Percentiles rank a stretch among this genome's conserved stretches.
Conservation (phyloP, 1,140 invertebrate species). For the Homalodisca vitripennis region DNA sequence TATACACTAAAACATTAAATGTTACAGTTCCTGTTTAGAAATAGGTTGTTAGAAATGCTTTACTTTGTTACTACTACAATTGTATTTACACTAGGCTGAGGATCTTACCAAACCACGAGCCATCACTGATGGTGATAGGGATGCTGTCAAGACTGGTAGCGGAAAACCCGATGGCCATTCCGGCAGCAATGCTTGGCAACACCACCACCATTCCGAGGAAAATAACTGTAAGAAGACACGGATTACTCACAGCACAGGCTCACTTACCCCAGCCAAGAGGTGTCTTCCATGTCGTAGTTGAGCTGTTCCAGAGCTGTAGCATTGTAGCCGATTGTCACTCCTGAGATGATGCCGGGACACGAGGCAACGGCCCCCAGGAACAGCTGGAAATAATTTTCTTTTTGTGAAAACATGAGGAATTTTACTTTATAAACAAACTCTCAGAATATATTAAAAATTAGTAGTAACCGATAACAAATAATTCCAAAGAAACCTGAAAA, state of each 20-base stretch:
- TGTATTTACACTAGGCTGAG: too few relatives aligned
- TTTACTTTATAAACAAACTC: too few relatives aligned
- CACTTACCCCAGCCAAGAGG: constrained; percentile 56
- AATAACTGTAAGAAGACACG: constrained; percentile 33
- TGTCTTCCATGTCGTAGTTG: constrained; percentile 41
- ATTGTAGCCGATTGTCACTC: constrained; percentile 54
- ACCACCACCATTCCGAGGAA: constrained; percentile 48
- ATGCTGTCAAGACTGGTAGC: constrained; percentile 52
- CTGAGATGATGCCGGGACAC: constrained; percentile 50
- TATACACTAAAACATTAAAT: too few relatives aligned
- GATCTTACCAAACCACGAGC: constrained; percentile 58
- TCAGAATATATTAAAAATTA: too few relatives aligned
- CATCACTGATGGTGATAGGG: constrained; percentile 41
- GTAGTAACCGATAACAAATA: too few relatives aligned
- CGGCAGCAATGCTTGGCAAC: constrained; percentile 50
- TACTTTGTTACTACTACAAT: too few relatives aligned
- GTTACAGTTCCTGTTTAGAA: too few relatives aligned
- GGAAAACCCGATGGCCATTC: constrained; percentile 54
- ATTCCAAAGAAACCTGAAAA: too few relatives aligned
- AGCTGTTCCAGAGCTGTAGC: constrained; percentile 52
- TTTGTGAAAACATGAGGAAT: too few relatives aligned
- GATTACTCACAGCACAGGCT: background rate
- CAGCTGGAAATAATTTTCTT: constrained; percentile 40
- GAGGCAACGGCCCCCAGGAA: constrained; percentile 47
- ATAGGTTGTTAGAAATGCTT: too few relatives aligned